A percentile compares a stretch with the other conserved stretches of the same genome.
These are phyloP conservation scores for Atopsyche davidsoni DNA, from an alignment of 1,140 invertebrate genomes.

Conservation along the genomic window DNA sequence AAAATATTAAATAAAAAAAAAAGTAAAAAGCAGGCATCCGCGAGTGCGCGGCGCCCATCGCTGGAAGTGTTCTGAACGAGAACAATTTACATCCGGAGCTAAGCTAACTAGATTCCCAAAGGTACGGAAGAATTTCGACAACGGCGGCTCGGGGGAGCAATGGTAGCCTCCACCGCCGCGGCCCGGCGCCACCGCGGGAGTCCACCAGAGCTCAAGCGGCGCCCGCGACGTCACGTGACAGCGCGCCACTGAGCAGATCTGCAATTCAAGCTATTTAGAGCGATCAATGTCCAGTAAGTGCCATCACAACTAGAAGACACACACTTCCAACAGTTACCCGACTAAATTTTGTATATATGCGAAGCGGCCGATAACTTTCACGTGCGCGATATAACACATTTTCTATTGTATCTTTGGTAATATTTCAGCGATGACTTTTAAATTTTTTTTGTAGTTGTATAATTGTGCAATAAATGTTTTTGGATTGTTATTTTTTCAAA, in stretches of 20 bases:
- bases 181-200: slow-evolving; percentile 13
- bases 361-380: neutral
- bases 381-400: slow-evolving; percentile 1
- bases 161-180: slow-evolving; percentile 15
- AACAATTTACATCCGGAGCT: slow-evolving; percentile 31
- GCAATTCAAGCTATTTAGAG: slow-evolving; percentile 24
- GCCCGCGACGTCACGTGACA: slow-evolving; percentile 18
- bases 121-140: slow-evolving; percentile 21
- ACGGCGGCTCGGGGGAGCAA: slow-evolving; percentile 21
- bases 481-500: no score
- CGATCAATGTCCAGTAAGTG: slow-evolving; percentile 31
- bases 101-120: slow-evolving; percentile 27
- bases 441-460: no score
- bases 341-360: slow-evolving; percentile 14
- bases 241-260: slow-evolving; percentile 31
- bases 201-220: slow-evolving; percentile 18
- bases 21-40: slow-evolving; percentile 29
- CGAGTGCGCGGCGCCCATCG: slow-evolving; percentile 30
- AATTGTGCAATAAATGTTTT: no score
- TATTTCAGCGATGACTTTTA: no score
- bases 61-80: slow-evolving; percentile 31
- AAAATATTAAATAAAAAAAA: no score
- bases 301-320: slow-evolving; percentile 29
- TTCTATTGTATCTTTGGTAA: no score
- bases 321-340: slow-evolving; percentile 17